Conservation (phyloP, 1,140 invertebrate species). For the Steinernema feltiae region DNA sequence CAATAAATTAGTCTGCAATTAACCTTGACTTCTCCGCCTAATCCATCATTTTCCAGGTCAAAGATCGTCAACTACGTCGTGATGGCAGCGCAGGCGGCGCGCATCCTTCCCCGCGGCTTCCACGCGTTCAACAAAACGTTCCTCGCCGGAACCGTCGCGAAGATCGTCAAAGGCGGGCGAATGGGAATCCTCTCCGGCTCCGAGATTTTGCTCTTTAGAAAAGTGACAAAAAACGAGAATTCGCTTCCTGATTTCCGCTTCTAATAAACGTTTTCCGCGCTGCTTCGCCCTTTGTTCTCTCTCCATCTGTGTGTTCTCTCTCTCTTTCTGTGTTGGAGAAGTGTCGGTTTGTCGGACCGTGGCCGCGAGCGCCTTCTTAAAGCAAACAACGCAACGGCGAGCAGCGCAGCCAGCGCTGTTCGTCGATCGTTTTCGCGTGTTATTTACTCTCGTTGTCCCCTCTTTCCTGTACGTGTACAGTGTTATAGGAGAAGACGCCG, state of each 20-base stretch:
- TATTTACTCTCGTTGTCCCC: neutral
- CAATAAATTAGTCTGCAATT: neutral
- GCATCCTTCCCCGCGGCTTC: conserved; percentile 49
- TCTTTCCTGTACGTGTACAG: neutral
- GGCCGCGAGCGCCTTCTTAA: neutral
- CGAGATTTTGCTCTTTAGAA: conserved; percentile 48
- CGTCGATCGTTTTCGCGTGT: neutral
- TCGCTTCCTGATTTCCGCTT: neutral
- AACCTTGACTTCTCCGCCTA: neutral
- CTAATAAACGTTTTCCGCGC: no score
- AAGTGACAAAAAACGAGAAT: conserved; percentile 32
- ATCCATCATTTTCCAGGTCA: conserved; percentile 24
- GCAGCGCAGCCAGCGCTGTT: neutral
- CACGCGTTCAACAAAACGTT: conserved; percentile 52
- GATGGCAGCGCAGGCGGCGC: conserved; percentile 41
- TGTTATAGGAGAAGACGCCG: no score
- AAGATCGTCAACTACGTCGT: conserved; percentile 35
- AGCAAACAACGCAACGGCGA: neutral
- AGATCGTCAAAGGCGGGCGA: conserved; percentile 46
- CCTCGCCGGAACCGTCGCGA: conserved; percentile 49
- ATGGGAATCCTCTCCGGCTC: conserved; percentile 45
- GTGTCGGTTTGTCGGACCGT: conserved; percentile 12
- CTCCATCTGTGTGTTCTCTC: neutral
- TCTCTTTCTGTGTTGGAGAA: conserved; percentile 14
- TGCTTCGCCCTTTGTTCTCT: no score